Percentiles rank a stretch among this genome's conserved stretches.
Evolutionary conservation across 1,140 invertebrate species (phyloP).

Genomic region (Limonius californicus): DNA sequence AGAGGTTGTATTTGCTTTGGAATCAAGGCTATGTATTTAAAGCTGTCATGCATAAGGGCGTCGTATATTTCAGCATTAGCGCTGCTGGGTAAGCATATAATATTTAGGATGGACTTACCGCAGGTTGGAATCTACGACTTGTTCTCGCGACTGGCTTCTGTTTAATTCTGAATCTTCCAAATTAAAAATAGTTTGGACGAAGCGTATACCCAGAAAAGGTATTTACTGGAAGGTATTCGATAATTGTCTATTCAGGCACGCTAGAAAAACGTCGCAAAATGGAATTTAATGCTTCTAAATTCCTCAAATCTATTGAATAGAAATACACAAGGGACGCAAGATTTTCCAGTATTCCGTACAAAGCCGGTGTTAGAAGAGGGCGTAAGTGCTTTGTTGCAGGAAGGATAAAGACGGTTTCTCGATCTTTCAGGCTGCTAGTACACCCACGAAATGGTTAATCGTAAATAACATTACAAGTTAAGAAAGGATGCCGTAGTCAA

Average conservation of each 20-base stretch:
- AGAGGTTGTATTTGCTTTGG: slow-evolving; percentile 21
- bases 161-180: not conserved
- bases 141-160: not conserved
- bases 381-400: too few species aligned
- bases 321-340: slow-evolving; percentile 16
- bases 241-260: not conserved
- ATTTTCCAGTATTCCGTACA: slow-evolving; percentile 18
- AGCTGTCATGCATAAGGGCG: slow-evolving; percentile 23
- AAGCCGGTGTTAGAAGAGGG: slow-evolving; percentile 12
- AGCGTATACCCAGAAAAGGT: too few species aligned
- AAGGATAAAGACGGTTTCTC: too few species aligned
- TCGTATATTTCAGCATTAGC: slow-evolving; percentile 26
- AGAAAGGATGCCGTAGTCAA: not conserved
- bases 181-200: too few species aligned
- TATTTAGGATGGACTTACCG: slow-evolving; percentile 21
- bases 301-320: slow-evolving; percentile 13
- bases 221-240: not conserved
- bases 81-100: slow-evolving; percentile 26
- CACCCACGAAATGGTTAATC: slow-evolving; percentile 17
- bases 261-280: slow-evolving; percentile 14
- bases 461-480: slow-evolving; percentile 1
- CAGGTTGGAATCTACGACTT: slow-evolving; percentile 4
- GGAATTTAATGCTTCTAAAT: slow-evolving; percentile 17
- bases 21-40: slow-evolving; percentile 25
- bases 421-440: too few species aligned